Base-by-base conservation (phyloP, 1,140 invertebrate species). In the Pseudoatta argentina region DNA sequence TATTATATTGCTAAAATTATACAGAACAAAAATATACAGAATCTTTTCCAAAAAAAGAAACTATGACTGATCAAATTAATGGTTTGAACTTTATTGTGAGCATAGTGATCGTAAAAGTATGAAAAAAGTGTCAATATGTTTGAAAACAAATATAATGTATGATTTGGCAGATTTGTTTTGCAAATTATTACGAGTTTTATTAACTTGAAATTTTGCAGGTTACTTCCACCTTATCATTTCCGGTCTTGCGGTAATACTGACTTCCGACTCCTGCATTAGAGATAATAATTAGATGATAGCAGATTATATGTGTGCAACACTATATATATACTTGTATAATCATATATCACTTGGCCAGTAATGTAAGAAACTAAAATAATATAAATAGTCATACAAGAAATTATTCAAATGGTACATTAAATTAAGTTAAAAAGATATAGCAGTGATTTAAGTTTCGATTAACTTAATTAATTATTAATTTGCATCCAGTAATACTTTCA, bases 271-370 rank as follows among this genome's bases (percentile, higher is more conserved):
- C 2, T 69, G 10, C 21, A 48, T 24, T 44, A 67, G n/a, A 69
- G 39, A 48, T 69, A 69, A 69, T 34, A 34, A 66, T 34, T 66
- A 34, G 30, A n/a, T 34, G 7, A 66, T 24, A n/a, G 14, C 8
- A n/a, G 7, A 14, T 30, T 30, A 66, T 18, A 57, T 24, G 27
- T 64, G 27, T 12, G 24, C 24, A 61, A 63, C 4, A 59, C 5
- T 30, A 16, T 64, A 16, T 64, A 64, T 64, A 64, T 34, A 64
- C 27, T 24, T 53, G 53, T 55, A 55, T 24, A 57, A 48, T 86
- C 18, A 18, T 53, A 2, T 48, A 14, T 75, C n/a, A 39, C 8
- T 75, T 39, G 6, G 10, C n/a, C 6, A 63, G 16, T 44, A 44
- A 44, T 44, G 14, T 63, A 63, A 44, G 39, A 44, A 44, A 44